These are phyloP conservation scores for Ormyrus labotus DNA, from an alignment of 2,888 invertebrate genomes.

Conservation along the genomic window DNA sequence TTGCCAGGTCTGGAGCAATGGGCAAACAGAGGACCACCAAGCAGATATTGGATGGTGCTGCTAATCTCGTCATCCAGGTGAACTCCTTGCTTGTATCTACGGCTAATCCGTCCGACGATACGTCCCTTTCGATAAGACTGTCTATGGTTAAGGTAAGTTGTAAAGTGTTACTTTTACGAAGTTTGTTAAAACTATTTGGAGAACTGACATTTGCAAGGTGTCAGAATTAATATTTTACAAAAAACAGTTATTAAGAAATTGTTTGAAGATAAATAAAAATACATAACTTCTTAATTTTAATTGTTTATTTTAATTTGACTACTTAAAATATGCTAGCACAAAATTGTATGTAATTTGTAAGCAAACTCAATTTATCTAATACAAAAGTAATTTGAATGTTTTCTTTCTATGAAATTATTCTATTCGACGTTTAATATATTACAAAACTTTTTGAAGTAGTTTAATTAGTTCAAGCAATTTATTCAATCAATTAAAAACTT, in stretches of 20 bases:
- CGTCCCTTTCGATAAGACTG: slow-evolving; percentile 81
- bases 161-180: background rate
- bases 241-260: background rate
- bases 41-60: slow-evolving; percentile 68
- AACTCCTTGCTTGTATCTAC: slow-evolving; percentile 79
- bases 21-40: slow-evolving; percentile 58
- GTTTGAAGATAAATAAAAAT: too few species aligned
- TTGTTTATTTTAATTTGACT: too few species aligned
- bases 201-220: background rate
- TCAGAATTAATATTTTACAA: background rate
- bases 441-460: too few species aligned
- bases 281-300: too few species aligned
- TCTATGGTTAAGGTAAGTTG: slow-evolving; percentile 80
- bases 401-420: too few species aligned
- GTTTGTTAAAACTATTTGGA: background rate
- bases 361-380: too few species aligned
- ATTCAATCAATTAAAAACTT: too few species aligned
- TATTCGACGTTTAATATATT: too few species aligned
- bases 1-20: slow-evolving; percentile 64
- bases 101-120: slow-evolving; percentile 82
- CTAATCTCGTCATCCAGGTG: slow-evolving; percentile 73
- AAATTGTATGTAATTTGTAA: too few species aligned
- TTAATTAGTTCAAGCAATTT: too few species aligned
- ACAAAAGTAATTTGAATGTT: too few species aligned
- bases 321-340: too few species aligned